Percentiles rank a stretch among this genome's conserved stretches.
phyloP scores from a whole-genome alignment of 2,797 vertebrate genomes.

The Selene dorsalis region DNA sequence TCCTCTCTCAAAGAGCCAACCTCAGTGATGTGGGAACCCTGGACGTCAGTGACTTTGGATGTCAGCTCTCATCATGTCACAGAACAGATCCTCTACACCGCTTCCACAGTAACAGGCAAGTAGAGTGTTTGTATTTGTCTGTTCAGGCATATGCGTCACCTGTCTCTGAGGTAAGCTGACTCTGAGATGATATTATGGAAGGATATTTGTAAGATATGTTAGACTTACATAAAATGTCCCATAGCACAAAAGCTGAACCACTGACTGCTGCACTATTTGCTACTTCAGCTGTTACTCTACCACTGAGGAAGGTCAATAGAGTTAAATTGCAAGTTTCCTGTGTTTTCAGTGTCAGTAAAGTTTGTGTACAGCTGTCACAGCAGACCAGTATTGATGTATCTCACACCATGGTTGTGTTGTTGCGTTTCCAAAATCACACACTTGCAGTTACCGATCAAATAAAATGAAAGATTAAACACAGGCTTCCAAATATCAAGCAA shows the following conservation, averaged over 20 bases:
- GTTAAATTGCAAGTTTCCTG: neutral
- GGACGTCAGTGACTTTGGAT: conserved; percentile 96
- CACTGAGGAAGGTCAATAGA: neutral
- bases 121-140: neutral
- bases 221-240: neutral
- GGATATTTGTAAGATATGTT: neutral
- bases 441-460: neutral
- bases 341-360: neutral
- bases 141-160: neutral
- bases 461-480: neutral
- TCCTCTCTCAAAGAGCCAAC: conserved; percentile 90
- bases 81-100: conserved; percentile 95
- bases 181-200: neutral
- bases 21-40: conserved; percentile 93
- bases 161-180: neutral
- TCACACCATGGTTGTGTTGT: neutral
- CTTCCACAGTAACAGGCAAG: conserved; percentile 94
- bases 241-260: neutral
- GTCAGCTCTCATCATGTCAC: conserved; percentile 95
- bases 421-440: neutral
- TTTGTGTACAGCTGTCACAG: neutral
- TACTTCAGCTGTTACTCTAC: neutral
- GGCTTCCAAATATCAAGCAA: neutral
- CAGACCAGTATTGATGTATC: neutral
- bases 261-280: neutral